A percentile compares a stretch with the other conserved stretches of the same genome.
Conservation (phyloP, 2,113 vertebrate species). For the Regulus satrapa region DNA sequence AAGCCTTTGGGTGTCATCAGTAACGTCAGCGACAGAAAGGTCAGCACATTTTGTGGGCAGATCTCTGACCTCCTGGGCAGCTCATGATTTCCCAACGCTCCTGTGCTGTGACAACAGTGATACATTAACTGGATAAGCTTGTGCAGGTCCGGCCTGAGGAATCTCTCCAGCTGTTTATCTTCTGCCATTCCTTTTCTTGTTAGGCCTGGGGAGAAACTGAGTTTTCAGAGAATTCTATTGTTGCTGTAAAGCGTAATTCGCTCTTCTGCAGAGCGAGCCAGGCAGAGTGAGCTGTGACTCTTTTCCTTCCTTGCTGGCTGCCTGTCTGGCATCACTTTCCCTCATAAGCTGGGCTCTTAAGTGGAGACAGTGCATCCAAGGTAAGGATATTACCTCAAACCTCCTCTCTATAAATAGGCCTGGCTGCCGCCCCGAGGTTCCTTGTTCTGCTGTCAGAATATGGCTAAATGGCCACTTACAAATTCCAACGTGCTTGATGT, state of each 20-base stretch:
- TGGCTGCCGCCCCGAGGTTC: constrained; percentile 20
- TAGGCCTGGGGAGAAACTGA: background rate
- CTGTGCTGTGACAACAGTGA: background rate
- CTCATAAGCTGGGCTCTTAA: constrained; percentile 20
- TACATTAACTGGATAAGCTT: background rate
- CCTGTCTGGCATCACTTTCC: constrained; percentile 39
- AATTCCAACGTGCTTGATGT: constrained; percentile 59
- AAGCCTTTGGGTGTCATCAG: background rate
- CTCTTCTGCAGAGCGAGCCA: background rate
- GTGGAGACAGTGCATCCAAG: constrained; percentile 46
- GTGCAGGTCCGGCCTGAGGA: background rate
- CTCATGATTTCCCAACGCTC: background rate
- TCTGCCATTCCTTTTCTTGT: background rate
- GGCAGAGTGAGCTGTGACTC: background rate
- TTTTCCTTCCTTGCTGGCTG: background rate
- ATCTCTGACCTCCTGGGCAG: background rate
- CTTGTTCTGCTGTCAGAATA: constrained; percentile 50
- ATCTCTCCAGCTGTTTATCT: background rate
- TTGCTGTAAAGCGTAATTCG: background rate
- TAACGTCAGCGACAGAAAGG: background rate
- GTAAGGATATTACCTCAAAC: constrained; percentile 53
- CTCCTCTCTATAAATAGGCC: constrained; percentile 65
- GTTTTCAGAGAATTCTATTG: background rate
- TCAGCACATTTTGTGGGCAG: constrained; percentile 3
- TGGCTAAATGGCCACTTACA: constrained; percentile 43